These are phyloP conservation scores for Nycteola revayana DNA, from an alignment of 2,888 invertebrate genomes.

Conservation along the genomic window DNA sequence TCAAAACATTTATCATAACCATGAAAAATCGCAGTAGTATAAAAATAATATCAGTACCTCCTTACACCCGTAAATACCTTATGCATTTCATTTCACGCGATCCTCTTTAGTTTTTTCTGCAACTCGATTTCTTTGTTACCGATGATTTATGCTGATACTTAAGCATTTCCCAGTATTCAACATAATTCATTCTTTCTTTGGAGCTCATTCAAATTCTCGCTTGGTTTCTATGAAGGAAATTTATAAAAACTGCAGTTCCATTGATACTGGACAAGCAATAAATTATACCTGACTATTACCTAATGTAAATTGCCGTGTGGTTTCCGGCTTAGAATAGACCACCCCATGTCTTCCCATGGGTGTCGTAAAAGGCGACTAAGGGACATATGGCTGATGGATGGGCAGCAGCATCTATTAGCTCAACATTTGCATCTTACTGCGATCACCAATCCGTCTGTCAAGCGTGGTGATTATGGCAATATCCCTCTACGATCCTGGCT, in stretches of 20 bases:
- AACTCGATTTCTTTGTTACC: constrained; percentile 44
- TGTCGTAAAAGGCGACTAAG: too few relatives aligned
- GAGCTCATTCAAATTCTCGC: constrained; percentile 29
- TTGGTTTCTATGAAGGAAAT: constrained; percentile 23
- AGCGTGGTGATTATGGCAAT: too few relatives aligned
- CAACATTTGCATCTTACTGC: too few relatives aligned
- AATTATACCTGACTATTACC: too few relatives aligned
- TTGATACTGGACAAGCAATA: constrained; percentile 8
- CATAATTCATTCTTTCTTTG: constrained; percentile 39
- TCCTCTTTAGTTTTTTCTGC: constrained; percentile 33
- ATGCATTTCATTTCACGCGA: constrained; percentile 34
- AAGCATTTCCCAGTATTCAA: constrained; percentile 45
- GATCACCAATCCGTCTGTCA: too few relatives aligned
- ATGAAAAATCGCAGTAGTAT: constrained; percentile 11
- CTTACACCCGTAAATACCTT: constrained; percentile 24
- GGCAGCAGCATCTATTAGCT: too few relatives aligned
- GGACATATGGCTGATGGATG: too few relatives aligned
- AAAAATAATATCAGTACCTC: constrained; percentile 18
- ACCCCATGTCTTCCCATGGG: too few relatives aligned
- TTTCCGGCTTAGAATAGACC: too few relatives aligned
- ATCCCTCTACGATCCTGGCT: too few relatives aligned
- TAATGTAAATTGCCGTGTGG: too few relatives aligned
- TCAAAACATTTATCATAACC: constrained; percentile 11
- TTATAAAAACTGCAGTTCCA: constrained; percentile 22
- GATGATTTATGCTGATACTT: constrained; percentile 51